Evolutionary conservation across 2,113 vertebrate genomes (phyloP).

Genomic region (Rhea americana): DNA sequence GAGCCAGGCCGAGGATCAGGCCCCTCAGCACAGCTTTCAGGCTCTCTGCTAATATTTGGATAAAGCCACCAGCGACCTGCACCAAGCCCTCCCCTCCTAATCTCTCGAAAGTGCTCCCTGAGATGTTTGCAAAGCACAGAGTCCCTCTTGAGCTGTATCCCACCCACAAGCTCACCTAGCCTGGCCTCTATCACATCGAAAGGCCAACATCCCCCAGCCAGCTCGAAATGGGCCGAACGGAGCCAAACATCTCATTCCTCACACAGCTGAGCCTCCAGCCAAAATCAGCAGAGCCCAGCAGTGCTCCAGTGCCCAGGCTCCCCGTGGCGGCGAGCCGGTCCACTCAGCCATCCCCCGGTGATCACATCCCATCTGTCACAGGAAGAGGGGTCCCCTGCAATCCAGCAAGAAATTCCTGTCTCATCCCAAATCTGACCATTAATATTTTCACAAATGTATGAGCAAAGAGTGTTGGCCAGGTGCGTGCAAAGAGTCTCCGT

Average conservation of each 20-base stretch:
- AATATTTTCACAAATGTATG: background rate
- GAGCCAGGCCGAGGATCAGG: background rate
- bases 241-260: background rate
- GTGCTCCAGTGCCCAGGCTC: background rate
- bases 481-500: background rate
- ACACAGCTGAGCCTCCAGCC: background rate
- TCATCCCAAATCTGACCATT: background rate
- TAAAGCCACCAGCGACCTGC: background rate
- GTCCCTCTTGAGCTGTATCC: background rate
- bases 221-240: background rate
- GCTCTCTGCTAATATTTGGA: background rate
- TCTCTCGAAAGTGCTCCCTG: fast-evolving
- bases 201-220: background rate
- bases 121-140: background rate
- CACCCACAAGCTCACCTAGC: background rate
- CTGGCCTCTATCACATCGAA: background rate
- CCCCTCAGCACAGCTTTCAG: fast-evolving
- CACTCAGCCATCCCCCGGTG: background rate
- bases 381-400: background rate
- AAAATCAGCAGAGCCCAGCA: background rate
- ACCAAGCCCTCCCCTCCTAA: fast-evolving
- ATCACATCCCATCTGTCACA: background rate
- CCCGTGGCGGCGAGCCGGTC: too few relatives aligned
- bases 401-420: background rate
- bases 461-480: background rate